Conservation (phyloP, 2,797 vertebrate genomes). For the Clamator glandarius region DNA sequence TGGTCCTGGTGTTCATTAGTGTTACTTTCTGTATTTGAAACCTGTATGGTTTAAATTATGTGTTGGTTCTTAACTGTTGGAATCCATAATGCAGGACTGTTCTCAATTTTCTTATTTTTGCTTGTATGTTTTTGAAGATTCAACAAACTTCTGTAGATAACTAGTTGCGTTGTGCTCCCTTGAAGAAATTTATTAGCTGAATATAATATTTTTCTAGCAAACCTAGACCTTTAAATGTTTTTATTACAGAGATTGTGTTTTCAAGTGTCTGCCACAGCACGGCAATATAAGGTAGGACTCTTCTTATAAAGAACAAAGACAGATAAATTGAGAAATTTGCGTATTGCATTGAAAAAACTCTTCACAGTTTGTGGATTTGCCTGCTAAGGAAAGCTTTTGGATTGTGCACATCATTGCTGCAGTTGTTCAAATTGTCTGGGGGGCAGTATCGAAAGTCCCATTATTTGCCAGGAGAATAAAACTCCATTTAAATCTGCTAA, state of each 20-base stretch:
- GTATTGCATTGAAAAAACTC: not conserved
- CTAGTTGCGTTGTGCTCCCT: not conserved
- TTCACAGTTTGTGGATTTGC: not conserved
- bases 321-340: not conserved
- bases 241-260: not conserved
- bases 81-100: not conserved
- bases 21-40: not conserved
- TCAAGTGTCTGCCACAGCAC: not conserved
- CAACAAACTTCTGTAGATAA: not conserved
- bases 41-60: accelerated
- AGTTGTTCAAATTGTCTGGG: not conserved
- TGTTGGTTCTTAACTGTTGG: not conserved
- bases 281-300: not conserved
- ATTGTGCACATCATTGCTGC: not conserved
- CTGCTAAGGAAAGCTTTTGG: not conserved
- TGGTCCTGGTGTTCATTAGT: not conserved
- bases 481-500: constrained; percentile 13
- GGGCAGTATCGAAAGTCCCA: not conserved
- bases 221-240: not conserved
- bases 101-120: not conserved
- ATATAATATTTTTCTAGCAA: not conserved
- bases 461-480: not conserved
- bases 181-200: not conserved
- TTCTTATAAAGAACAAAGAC: not conserved
- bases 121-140: not conserved